Base-by-base conservation (phyloP, 2,888 invertebrate species). In the Amphipyra berbera region DNA sequence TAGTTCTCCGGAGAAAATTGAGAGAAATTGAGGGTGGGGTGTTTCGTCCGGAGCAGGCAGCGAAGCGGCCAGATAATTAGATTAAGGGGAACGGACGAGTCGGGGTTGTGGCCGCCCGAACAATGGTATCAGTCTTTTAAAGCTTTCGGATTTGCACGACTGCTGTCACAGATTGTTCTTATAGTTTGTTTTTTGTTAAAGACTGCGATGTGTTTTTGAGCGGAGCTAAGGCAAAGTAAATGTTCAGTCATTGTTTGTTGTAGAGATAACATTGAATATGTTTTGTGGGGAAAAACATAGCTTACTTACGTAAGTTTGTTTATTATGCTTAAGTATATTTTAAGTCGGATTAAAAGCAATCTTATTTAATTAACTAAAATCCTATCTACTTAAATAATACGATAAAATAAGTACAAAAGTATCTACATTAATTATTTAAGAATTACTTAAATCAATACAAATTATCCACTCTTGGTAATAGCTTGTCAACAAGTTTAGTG, bases 61-160 rank as follows among this genome's bases (percentile, higher is more conserved):
- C 88, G 89, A 91, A 90, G 88, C 89, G 92, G 90, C 88, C 89
- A 90, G 90, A 90, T 90, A 93, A 93, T 92, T 93, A 92, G 91
- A 91, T 93, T 92, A 91, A 90, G 90, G 89, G 89, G 88, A 89
- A 88, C 84, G 86, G 90, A 82, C 87, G 87, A 82, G 84, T 81
- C 84, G 82, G 83, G 87, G 85, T 88, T 87, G 87, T 87, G 86
- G 85, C 82, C 80, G 83, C 82, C 82, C 79, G 84, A 88, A 92
- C 90, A 92, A 91, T 90, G 84, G 86, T 88, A 89, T 90, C 88
- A 87, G 81, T 84, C 86, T 86, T 76, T 85, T 85, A 86, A 88
- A 88, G 87, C 87, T 85, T 85, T 86, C 71, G 85, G 87, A 88
- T 88, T 88, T 88, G 83, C 86, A 83, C 85, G 82, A 83, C 82